Conservation (phyloP, 2,888 invertebrate genomes). For the Elgonia sp. region DNA sequence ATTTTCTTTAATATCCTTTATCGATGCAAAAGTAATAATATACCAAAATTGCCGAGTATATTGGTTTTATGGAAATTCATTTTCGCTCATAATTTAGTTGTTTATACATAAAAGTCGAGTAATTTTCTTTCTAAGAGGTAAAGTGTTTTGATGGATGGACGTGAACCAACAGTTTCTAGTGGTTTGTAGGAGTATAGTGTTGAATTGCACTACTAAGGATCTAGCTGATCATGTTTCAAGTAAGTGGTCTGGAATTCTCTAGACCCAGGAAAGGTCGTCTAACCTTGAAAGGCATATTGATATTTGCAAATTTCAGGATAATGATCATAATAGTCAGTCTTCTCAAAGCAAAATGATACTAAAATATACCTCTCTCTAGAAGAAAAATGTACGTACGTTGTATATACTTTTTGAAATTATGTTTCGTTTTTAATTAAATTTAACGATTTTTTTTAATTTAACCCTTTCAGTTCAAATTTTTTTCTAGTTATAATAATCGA, state of each 20-base stretch:
- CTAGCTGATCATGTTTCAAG: constrained; percentile 14
- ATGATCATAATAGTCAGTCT: no score
- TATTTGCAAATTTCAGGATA: not conserved
- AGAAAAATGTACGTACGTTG: no score
- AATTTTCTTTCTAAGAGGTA: not conserved
- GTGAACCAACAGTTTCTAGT: constrained; percentile 4
- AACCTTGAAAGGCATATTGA: constrained; percentile 7
- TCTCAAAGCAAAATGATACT: no score
- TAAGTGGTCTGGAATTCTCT: not conserved
- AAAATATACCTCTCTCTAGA: no score
- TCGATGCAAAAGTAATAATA: not conserved
- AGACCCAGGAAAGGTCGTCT: constrained; percentile 1
- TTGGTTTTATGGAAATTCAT: constrained; percentile 10
- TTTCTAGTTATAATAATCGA: no score
- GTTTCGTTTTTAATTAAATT: no score
- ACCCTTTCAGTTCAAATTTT: no score
- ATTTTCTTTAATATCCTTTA: not conserved
- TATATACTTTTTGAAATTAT: no score
- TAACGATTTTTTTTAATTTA: no score
- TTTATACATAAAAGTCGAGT: constrained; percentile 16
- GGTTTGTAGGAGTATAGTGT: constrained; percentile 6
- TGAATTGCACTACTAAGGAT: constrained; percentile 11
- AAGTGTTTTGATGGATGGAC: constrained; percentile 6
- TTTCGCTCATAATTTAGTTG: constrained; percentile 27
- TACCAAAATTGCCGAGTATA: not conserved